Conservation (phyloP, 2,888 invertebrate genomes). For the Scaptomyza flava region DNA sequence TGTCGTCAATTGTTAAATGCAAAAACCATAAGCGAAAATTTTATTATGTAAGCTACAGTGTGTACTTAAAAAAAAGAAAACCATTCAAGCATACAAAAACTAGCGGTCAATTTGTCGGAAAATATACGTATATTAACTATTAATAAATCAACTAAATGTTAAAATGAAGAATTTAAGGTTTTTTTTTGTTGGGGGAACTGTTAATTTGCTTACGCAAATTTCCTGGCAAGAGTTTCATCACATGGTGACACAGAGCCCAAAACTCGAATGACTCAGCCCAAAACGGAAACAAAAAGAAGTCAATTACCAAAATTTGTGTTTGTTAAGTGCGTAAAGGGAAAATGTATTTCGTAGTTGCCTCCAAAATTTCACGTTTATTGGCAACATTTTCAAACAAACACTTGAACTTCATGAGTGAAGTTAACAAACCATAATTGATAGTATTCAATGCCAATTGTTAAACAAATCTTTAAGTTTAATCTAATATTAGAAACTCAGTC, state of each 20-base stretch:
- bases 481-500: background rate
- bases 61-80: slow-evolving; percentile 39
- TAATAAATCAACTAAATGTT: slow-evolving; percentile 70
- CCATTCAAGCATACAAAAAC: slow-evolving; percentile 20
- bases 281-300: slow-evolving; percentile 8
- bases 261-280: slow-evolving; percentile 38
- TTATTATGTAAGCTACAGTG: slow-evolving; percentile 43
- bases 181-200: background rate
- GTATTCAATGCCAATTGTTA: slow-evolving; percentile 38
- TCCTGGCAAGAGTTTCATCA: slow-evolving; percentile 47
- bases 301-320: slow-evolving; percentile 30
- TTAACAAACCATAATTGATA: slow-evolving; percentile 7
- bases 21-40: slow-evolving; percentile 13
- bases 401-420: slow-evolving; percentile 7
- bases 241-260: slow-evolving; percentile 52
- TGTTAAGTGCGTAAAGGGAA: slow-evolving; percentile 11
- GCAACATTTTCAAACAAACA: background rate
- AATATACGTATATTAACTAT: slow-evolving; percentile 58
- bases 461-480: slow-evolving; percentile 12
- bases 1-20: slow-evolving; percentile 52
- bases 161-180: background rate
- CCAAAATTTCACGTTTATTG: slow-evolving; percentile 1
- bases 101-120: slow-evolving; percentile 58
- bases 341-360: slow-evolving; percentile 9
- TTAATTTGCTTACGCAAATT: slow-evolving; percentile 1